Conservation (phyloP, 1,140 invertebrate genomes). For the Ceratoteleas bidentatus region DNA sequence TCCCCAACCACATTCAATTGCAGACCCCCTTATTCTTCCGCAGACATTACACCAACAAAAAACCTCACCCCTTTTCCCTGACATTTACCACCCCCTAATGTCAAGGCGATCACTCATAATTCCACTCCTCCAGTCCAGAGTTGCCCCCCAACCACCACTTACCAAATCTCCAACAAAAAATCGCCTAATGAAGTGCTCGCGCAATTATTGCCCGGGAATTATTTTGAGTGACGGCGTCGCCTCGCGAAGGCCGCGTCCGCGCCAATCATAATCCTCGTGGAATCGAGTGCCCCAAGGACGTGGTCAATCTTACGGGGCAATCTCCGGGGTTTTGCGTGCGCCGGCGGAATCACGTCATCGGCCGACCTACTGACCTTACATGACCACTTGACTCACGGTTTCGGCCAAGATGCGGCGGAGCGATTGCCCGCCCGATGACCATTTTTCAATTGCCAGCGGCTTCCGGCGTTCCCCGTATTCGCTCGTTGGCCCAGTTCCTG, state of each 20-base stretch:
- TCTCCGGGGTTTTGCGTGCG: constrained; percentile 75
- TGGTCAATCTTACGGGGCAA: constrained; percentile 70
- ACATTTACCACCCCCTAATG: too few species aligned
- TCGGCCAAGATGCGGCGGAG: constrained; percentile 29
- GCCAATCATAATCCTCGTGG: constrained; percentile 58
- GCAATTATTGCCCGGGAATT: constrained; percentile 12
- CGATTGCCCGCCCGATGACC: constrained; percentile 39
- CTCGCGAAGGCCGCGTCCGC: constrained; percentile 36
- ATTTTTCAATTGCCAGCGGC: constrained; percentile 57
- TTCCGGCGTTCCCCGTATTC: constrained; percentile 50
- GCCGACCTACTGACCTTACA: constrained; percentile 79
- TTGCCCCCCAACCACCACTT: too few species aligned
- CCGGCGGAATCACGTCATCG: constrained; percentile 71
- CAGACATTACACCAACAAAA: too few species aligned
- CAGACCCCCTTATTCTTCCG: too few species aligned
- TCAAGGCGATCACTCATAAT: too few species aligned
- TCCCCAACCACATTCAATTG: too few species aligned
- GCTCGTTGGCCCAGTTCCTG: constrained; percentile 33
- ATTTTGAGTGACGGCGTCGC: constrained; percentile 27
- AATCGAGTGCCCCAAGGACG: constrained; percentile 70
- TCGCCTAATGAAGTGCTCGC: too few species aligned
- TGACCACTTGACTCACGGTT: constrained; percentile 69
- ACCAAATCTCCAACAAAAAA: too few species aligned
- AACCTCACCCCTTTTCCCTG: too few species aligned
- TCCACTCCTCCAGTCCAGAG: too few species aligned